Base-by-base conservation (phyloP, 2,888 invertebrate genomes). In the Lithophane semibrunnea region DNA sequence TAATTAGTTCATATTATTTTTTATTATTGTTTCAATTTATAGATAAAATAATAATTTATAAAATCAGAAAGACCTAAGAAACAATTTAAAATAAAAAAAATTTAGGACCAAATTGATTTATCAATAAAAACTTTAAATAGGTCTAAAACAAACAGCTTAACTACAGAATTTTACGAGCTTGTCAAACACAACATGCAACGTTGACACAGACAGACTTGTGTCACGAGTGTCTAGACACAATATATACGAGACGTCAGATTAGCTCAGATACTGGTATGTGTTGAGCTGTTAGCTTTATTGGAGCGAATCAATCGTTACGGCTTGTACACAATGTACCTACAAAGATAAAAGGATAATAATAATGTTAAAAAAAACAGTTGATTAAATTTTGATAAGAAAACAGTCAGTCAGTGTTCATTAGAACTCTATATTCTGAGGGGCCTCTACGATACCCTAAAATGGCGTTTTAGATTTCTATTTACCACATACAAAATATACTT, bases 181-280 rank as follows among this genome's bases (percentile, higher is more conserved):
- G 78, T 72, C 89, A 89, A 92, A 92, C 91, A 90, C 88, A 90
- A 91, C 87, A 89, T 68, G 77, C 83, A 72, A 82, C 61, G 91
- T 90, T 89, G 87, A 90, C 91, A 90, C 86, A 92, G 89, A 92
- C 90, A 64, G 68, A 83, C 47, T 37, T 13, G 72, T 75, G 29
- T 54, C 76, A 76, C 13, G 77, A n/a, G 58, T n/a, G 82, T 79
- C 82, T 79, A 79, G 78, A 88, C 88, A 88, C 87, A 84, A 78
- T 82, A 84, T 87, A 80, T 83, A 73, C 83, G 60, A 73, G 75
- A 75, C 66, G 2, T n/a, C 65, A 83, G 80, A 87, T 86, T 83
- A 84, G 72, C 77, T 87, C 60, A 61, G 70, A 77, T 73, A 65
- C 76, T 81, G 72, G 72, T 66, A 65, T 80, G 75, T 71, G 24